A percentile compares a stretch with the other conserved stretches of the same genome.
These are phyloP conservation scores for Anas georgica DNA, from an alignment of 2,797 vertebrate genomes.

Conservation along the genomic window DNA sequence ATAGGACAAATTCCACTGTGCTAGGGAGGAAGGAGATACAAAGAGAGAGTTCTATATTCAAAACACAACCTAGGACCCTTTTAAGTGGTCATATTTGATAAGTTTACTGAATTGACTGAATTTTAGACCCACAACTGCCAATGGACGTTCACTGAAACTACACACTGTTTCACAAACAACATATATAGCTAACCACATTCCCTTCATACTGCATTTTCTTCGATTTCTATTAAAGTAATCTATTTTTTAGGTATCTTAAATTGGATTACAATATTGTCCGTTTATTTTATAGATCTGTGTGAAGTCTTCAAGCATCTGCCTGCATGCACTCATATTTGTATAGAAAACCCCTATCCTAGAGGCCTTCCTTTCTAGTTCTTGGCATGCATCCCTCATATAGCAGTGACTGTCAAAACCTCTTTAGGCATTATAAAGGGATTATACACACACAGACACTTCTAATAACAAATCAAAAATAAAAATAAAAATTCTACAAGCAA, in stretches of 20 bases:
- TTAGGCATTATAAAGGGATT: background rate
- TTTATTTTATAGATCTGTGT: background rate
- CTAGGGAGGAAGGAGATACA: background rate
- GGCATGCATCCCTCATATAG: accelerated
- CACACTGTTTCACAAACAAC: background rate
- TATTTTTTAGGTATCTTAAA: background rate
- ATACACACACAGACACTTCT: background rate
- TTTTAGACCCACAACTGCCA: background rate
- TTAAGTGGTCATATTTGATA: background rate
- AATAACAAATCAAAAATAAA: background rate
- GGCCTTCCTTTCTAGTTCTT: background rate
- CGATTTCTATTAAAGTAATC: background rate
- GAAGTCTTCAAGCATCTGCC: no score
- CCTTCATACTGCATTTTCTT: background rate
- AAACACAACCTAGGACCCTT: background rate
- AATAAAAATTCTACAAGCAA: background rate
- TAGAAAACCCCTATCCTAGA: background rate
- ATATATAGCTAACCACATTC: background rate
- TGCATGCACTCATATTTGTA: accelerated
- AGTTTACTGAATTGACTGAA: background rate
- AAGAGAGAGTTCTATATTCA: accelerated
- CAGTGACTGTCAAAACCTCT: background rate
- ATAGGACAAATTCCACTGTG: background rate
- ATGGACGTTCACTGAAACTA: background rate
- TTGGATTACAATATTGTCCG: accelerated